A percentile compares a stretch with the other conserved stretches of the same genome.
phyloP scores from a whole-genome alignment of 2,113 vertebrate genomes.

The Pachypanchax playfairii region DNA sequence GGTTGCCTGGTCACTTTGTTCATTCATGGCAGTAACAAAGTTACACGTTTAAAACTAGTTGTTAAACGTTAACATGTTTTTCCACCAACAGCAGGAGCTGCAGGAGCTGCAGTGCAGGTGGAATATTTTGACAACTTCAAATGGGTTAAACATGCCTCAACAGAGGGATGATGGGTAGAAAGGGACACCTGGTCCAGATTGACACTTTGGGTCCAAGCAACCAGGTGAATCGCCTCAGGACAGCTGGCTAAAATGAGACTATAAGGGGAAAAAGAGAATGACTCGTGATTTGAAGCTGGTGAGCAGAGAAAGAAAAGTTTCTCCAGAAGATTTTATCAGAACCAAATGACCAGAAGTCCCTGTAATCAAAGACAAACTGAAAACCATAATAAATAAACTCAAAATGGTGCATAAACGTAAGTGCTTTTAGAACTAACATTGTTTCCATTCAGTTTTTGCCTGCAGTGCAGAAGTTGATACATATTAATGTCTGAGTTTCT shows the following conservation, averaged over 20 bases:
- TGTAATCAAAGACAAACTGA: no score
- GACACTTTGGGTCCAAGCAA: slow-evolving; percentile 26
- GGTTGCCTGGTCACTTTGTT: slow-evolving; percentile 37
- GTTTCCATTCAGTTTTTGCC: no score
- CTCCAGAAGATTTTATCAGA: neutral
- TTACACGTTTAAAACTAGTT: slow-evolving; percentile 28
- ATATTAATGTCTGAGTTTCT: neutral
- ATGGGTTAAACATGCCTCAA: slow-evolving; percentile 45
- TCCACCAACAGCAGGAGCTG: slow-evolving; percentile 10
- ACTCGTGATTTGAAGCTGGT: slow-evolving; percentile 21
- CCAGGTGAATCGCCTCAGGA: slow-evolving; percentile 62
- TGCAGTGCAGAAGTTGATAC: no score
- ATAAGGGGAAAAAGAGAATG: neutral
- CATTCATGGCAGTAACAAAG: slow-evolving; percentile 38
- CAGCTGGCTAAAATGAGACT: slow-evolving; percentile 22
- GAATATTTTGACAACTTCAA: slow-evolving; percentile 45
- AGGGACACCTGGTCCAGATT: slow-evolving; percentile 46
- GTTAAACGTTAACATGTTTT: slow-evolving; percentile 31
- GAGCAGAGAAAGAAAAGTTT: slow-evolving; percentile 3
- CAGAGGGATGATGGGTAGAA: slow-evolving; percentile 31
- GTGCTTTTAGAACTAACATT: no score
- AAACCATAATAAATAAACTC: no score
- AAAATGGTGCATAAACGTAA: no score
- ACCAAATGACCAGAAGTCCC: no score
- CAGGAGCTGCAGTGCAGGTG: slow-evolving; percentile 45